Evolutionary conservation across 2,888 invertebrate genomes (phyloP).

Genomic region (Monochamus alternatus): DNA sequence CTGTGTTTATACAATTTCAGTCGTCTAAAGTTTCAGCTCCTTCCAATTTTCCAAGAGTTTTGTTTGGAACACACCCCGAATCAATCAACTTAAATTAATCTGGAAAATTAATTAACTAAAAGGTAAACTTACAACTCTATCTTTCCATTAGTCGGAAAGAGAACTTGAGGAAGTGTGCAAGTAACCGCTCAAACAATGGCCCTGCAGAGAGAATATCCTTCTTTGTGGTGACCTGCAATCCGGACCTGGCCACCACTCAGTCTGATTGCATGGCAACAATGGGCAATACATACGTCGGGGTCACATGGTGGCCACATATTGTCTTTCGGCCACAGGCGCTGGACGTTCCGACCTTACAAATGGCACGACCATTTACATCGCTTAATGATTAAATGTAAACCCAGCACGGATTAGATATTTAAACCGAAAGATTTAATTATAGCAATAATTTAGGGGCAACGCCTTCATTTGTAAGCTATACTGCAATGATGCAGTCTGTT

Average conservation of each 20-base stretch:
- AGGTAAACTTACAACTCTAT: slow-evolving; percentile 34
- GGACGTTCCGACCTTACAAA: slow-evolving; percentile 37
- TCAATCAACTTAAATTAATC: slow-evolving; percentile 39
- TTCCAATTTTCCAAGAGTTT: slow-evolving; percentile 24
- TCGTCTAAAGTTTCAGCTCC: slow-evolving; percentile 32
- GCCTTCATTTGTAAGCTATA: background rate
- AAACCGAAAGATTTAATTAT: slow-evolving; percentile 4
- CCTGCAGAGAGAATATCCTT: slow-evolving; percentile 46
- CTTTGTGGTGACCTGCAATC: slow-evolving; percentile 54
- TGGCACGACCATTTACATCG: slow-evolving; percentile 38
- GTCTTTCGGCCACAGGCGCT: slow-evolving; percentile 48
- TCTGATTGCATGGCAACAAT: slow-evolving; percentile 61
- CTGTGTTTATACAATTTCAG: slow-evolving; percentile 35
- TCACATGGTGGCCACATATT: slow-evolving; percentile 62
- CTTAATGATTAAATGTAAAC: slow-evolving; percentile 40
- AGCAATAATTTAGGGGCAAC: background rate
- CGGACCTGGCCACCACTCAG: slow-evolving; percentile 62
- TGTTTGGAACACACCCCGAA: slow-evolving; percentile 16
- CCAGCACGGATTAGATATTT: slow-evolving; percentile 18
- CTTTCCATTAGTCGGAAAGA: slow-evolving; percentile 31
- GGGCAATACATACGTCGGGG: slow-evolving; percentile 60
- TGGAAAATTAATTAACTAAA: slow-evolving; percentile 40
- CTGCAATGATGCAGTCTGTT: no score
- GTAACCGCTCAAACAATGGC: slow-evolving; percentile 36
- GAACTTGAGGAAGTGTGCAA: slow-evolving; percentile 38